Base-by-base conservation (phyloP, 2,113 vertebrate species). In the Bubalus kerabau region DNA sequence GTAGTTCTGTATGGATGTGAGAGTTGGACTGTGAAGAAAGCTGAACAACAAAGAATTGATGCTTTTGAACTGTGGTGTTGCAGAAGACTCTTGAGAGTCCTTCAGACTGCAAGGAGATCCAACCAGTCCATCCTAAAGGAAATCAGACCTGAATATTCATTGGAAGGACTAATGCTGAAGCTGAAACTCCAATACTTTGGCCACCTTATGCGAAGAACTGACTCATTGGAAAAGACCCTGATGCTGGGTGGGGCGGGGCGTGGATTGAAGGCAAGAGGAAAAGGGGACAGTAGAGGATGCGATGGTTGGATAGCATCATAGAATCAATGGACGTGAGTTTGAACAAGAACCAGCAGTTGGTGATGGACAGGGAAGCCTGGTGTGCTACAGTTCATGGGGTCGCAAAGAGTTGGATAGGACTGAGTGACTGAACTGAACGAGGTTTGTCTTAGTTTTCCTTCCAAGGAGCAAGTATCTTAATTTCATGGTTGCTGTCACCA, bases 331-430 rank as follows among this genome's bases (percentile, higher is more conserved):
- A 74, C 21, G 23, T 74, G 67, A 74, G 19, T 74, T 74, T 40
- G 67, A 74, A 5, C 23, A 23, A 74, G n/a, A 1, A 6, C 19
- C 3, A 5, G 67, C 19, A 23, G 10, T 74, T 40, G n/a, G 19
- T 74, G 67, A 17, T 74, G n/a, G 19, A 23, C 5, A 40, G 67
- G n/a, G 10, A 40, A 40, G 19, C 5, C 21, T 74, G 11, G 67
- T 1, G 2, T 74, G 67, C n/a, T 74, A 5, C 67, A 74, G 17
- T 71, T 9, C 64, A 11, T 71, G 64, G 67, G n/a, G 19, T 74
- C 0, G 0, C 11, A 74, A 74, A 23, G 10, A 40, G n/a, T 6
- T 2, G 5, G 67, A 74, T 19, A 40, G 10, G 19, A 6, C n/a
- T 74, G n/a, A 71, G 67, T 71, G 67, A 40, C n/a, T 71, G 19